Base-by-base conservation (phyloP, 2,113 vertebrate genomes). In the Cacatua alba region DNA sequence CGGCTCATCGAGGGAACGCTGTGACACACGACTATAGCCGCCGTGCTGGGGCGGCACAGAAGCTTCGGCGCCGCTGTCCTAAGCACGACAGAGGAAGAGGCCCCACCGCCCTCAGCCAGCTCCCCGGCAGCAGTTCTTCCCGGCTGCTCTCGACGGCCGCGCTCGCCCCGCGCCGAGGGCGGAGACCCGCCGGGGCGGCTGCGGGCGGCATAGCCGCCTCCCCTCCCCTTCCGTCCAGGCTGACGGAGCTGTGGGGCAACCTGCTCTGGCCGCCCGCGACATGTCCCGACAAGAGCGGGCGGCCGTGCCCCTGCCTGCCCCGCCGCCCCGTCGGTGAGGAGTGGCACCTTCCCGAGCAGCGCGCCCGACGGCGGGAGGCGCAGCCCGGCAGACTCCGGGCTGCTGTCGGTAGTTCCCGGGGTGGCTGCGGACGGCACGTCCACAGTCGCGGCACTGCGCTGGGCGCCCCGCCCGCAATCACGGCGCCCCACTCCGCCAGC, bases 31-130 rank as follows among this genome's bases (percentile, higher is more conserved):
- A 12, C 29, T 8, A 2, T 19, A 25, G 2, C 51, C 11, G 7
- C 67, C 8, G 26, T 2, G 31, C 39, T 49, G 1, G 15, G 14
- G 17, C 28, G 1, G 2, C 6, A 13, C 28, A 6, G 33, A 13
- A 43, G 15, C 37, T 29, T 24, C n/a, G 15, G 4, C 12, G 16
- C 69, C 35, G 20, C 51, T 21, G 49, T 25, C 26, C 13, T 20
- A 2, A 7, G 46, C 23, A 3, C 9, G n/a, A 1, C 43, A 2
- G 35, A 16, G 59, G 10, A 37, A 49, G 10, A 59, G 28, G 6
- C 17, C 53, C 21, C 29, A 5, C 62, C 7, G 16, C 1, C 21
- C 41, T 2, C 8, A 25, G 57, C 37, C 21, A 18, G 8, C 71
- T 11, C 11, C 25, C 37, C 7, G 13, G 37, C 52, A 13, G 43